Evolutionary conservation across 2,888 invertebrate species (phyloP), one percentile per base, ranked within the genome.

Genomic region (Matsumyia berberina): DNA sequence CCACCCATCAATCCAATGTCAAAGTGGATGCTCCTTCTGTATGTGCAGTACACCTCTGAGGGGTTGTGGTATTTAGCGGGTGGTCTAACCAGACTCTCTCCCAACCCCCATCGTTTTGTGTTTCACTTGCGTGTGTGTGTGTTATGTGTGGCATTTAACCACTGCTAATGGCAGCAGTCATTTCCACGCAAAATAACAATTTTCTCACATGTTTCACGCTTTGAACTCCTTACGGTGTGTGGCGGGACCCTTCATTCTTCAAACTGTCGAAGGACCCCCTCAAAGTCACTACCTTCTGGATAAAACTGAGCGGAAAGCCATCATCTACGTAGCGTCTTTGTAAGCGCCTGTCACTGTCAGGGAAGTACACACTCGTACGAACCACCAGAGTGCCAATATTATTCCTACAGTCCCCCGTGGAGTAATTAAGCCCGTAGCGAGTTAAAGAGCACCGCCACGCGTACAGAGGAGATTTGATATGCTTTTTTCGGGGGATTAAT

Each of bases 131-230:
- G 49, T 72, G 60, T 77, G 66, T 76, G 60, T 77, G 66, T 76
- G 58, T 72, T 39, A 78, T 78, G 35, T 73, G 78, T 44, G 78
- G 67, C 83, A 74, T 73, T 83, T 78, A 74, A 74, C 78, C 69
- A 73, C 58, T 78, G 69, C 69, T 79, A 83, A 83, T 79, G 73
- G 78, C 67, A 69, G 73, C 57, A 83, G 73, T 79, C 78, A 77
- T 78, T 83, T 83, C 62, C 78, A 78, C 73, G 73, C 78, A 78
- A 78, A 83, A 83, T 73, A 83, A 74, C 83, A 83, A 83, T 83
- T 83, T 79, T 74, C 83, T 51, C 73, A 51, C 69, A 69, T 64
- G 57, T 74, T 78, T 78, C 58, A 74, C 62, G 57, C 73, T 69
- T 73, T 73, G 57, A 73, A 57, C 44, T 60, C 55, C 55, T 35